phyloP scores from a whole-genome alignment of 2,888 invertebrate genomes.

The Pachymerium ferrugineum region DNA sequence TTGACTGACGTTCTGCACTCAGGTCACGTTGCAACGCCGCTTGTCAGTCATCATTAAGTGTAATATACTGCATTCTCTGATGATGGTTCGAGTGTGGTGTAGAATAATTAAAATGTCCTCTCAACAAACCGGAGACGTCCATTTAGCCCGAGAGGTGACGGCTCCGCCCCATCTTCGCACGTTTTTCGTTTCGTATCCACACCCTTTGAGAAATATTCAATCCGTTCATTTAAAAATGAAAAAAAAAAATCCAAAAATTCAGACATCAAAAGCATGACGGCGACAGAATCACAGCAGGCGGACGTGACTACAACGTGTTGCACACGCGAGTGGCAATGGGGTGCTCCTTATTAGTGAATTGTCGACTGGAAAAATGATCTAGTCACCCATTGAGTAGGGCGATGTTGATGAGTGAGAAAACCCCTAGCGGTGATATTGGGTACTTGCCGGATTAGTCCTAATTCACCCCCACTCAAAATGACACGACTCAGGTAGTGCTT shows the following conservation, averaged over 20 bases:
- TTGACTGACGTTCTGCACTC: neutral
- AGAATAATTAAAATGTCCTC: constrained; percentile 28
- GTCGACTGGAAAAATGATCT: constrained; percentile 18
- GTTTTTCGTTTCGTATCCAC: too few relatives aligned
- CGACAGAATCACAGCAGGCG: neutral
- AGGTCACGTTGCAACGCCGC: constrained; percentile 20
- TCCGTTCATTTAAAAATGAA: neutral
- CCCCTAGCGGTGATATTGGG: too few relatives aligned
- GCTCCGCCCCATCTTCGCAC: neutral
- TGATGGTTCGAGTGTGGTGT: constrained; percentile 29
- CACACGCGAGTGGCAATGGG: neutral
- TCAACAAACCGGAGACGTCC: neutral
- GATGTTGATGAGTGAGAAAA: neutral
- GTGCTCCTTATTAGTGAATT: neutral
- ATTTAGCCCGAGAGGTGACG: neutral
- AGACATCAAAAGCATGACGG: neutral
- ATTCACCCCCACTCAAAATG: neutral
- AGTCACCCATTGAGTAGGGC: neutral
- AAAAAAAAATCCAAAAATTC: neutral
- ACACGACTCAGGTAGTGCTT: neutral
- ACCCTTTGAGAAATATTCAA: neutral
- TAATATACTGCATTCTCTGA: constrained; percentile 30
- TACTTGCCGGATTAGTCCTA: too few relatives aligned
- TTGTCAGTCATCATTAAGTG: constrained; percentile 32
- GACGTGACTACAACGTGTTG: neutral